Evolutionary conservation across 2,888 invertebrate species (phyloP).

Genomic region (Molorchus minor): DNA sequence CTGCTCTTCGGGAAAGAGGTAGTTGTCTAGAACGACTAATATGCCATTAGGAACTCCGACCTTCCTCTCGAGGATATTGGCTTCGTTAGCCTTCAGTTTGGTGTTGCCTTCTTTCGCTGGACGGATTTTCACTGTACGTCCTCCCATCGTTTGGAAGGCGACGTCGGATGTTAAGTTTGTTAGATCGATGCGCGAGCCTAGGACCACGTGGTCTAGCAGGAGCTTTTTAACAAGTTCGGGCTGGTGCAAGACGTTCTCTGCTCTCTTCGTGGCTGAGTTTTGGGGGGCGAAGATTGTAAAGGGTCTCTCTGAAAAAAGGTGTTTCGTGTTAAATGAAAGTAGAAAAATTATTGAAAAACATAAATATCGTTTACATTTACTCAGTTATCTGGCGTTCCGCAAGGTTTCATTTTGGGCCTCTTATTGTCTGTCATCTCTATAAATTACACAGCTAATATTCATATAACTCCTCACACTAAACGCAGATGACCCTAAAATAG

Average conservation of each 20-base stretch:
- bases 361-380: too few relatives aligned
- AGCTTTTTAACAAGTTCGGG: conserved; percentile 68
- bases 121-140: conserved; percentile 59
- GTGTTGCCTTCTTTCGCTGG: conserved; percentile 50
- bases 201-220: conserved; percentile 69
- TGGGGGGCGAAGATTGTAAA: conserved; percentile 70
- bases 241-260: conserved; percentile 57
- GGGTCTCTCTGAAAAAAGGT: conserved; percentile 65
- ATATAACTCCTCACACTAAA: too few relatives aligned
- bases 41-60: conserved; percentile 62
- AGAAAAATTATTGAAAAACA: too few relatives aligned
- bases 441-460: too few relatives aligned
- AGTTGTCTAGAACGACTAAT: conserved; percentile 62
- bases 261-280: conserved; percentile 63
- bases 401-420: too few relatives aligned
- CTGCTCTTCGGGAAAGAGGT: conserved; percentile 57
- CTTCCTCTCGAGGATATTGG: conserved; percentile 59
- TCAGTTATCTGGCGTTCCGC: too few relatives aligned
- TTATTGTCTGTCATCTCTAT: too few relatives aligned
- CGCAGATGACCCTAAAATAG: too few relatives aligned
- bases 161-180: conserved; percentile 63
- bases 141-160: conserved; percentile 64
- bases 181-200: conserved; percentile 66
- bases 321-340: too few relatives aligned
- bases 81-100: conserved; percentile 61